Percentiles rank a stretch among this genome's conserved stretches.
Conservation (phyloP, 2,113 vertebrate genomes). For the Crotalus viridis region DNA sequence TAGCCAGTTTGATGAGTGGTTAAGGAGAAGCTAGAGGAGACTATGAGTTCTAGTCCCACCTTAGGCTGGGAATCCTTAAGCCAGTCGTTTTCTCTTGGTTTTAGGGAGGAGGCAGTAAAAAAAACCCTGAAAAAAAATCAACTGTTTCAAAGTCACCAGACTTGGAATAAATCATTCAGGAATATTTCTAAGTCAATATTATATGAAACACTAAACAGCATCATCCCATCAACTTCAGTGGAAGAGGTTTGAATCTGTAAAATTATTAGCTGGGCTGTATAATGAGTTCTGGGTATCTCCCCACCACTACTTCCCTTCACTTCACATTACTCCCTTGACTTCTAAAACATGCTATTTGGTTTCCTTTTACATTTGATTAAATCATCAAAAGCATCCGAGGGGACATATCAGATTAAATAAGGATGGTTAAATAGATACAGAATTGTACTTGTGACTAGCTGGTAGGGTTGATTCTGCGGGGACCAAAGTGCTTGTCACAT, state of each 20-base stretch:
- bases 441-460: not conserved
- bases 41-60: not conserved
- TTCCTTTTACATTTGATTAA: not conserved
- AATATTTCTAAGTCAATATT: not conserved
- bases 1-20: not conserved
- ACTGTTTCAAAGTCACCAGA: not conserved
- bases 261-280: not conserved
- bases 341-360: slow-evolving; percentile 3
- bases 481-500: not conserved
- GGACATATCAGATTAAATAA: not conserved
- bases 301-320: not conserved
- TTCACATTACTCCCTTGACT: not conserved
- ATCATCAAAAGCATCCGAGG: not conserved
- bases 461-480: not conserved
- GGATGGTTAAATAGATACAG: not conserved
- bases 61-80: not conserved
- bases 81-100: not conserved
- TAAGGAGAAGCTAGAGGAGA: not conserved
- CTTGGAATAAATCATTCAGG: not conserved
- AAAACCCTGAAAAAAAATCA: too few species aligned
- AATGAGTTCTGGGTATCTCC: not conserved
- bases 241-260: not conserved
- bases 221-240: not conserved
- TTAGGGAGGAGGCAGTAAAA: not conserved
- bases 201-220: not conserved